phyloP scores from a whole-genome alignment of 2,888 invertebrate genomes.

The Phlogophora meticulosa region DNA sequence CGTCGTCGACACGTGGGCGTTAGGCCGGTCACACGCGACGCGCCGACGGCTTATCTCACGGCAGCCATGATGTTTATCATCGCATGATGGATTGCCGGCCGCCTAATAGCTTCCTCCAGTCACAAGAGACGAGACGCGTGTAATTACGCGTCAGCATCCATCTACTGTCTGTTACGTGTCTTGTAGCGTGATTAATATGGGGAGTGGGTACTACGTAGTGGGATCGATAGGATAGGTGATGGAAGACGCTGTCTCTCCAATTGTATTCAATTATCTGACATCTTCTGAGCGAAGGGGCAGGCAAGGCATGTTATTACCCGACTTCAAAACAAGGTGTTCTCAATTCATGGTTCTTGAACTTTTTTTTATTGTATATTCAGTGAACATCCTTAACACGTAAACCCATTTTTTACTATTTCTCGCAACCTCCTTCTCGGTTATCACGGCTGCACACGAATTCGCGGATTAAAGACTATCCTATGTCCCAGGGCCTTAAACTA shows the following conservation, averaged over 20 bases:
- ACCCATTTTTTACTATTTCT: no score
- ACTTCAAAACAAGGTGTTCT: no score
- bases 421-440: no score
- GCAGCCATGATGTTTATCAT: slow-evolving; percentile 80
- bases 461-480: no score
- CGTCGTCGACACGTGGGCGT: slow-evolving; percentile 63
- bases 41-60: slow-evolving; percentile 66
- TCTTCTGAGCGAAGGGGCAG: not conserved
- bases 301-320: not conserved
- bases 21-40: slow-evolving; percentile 65
- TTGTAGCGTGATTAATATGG: slow-evolving; percentile 60
- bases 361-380: no score
- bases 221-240: slow-evolving; percentile 50
- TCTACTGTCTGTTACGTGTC: slow-evolving; percentile 60
- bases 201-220: slow-evolving; percentile 10
- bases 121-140: slow-evolving; percentile 57
- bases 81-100: slow-evolving; percentile 77
- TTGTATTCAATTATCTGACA: slow-evolving; percentile 31
- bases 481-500: no score
- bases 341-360: no score
- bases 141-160: slow-evolving; percentile 64
- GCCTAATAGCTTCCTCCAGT: slow-evolving; percentile 71
- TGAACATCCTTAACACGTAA: no score
- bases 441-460: no score
- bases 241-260: slow-evolving; percentile 32